phyloP scores from a whole-genome alignment of 2,113 vertebrate genomes.

The Odontophorus gujanensis region DNA sequence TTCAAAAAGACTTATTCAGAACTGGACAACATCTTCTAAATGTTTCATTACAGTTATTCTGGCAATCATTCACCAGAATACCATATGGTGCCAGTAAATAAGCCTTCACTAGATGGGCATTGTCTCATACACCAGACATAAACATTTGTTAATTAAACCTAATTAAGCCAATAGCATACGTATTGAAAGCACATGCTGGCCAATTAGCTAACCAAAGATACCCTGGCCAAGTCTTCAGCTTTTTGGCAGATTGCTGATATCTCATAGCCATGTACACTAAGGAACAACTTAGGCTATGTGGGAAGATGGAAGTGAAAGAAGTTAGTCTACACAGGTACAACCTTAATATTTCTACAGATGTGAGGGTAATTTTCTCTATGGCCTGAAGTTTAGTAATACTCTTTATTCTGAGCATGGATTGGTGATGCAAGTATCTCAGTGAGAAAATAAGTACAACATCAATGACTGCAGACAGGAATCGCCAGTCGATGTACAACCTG shows the following conservation, averaged over 20 bases:
- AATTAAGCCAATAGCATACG: conserved; percentile 19
- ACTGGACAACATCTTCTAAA: background rate
- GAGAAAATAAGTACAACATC: background rate
- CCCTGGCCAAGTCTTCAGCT: background rate
- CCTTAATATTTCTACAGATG: background rate
- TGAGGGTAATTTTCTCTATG: background rate
- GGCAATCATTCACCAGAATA: conserved; percentile 4
- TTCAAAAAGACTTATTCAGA: background rate
- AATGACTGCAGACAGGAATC: background rate
- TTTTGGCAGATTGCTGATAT: background rate
- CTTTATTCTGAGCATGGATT: background rate
- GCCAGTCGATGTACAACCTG: rapidly evolving
- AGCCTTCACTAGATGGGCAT: conserved; percentile 3
- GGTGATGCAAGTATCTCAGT: background rate
- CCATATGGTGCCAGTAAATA: conserved; percentile 41
- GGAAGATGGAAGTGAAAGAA: background rate
- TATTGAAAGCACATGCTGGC: conserved; percentile 35
- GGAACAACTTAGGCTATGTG: background rate
- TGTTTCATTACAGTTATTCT: conserved; percentile 1
- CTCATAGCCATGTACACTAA: background rate
- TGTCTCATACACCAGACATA: conserved; percentile 11
- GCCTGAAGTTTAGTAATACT: background rate
- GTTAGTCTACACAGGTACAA: background rate
- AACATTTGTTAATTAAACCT: conserved; percentile 39
- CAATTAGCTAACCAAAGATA: conserved; percentile 4